Percentiles rank a stretch among this genome's conserved stretches.
These are phyloP conservation scores for Platorchestia sp. DNA, from an alignment of 1,140 invertebrate genomes.

Conservation along the genomic window DNA sequence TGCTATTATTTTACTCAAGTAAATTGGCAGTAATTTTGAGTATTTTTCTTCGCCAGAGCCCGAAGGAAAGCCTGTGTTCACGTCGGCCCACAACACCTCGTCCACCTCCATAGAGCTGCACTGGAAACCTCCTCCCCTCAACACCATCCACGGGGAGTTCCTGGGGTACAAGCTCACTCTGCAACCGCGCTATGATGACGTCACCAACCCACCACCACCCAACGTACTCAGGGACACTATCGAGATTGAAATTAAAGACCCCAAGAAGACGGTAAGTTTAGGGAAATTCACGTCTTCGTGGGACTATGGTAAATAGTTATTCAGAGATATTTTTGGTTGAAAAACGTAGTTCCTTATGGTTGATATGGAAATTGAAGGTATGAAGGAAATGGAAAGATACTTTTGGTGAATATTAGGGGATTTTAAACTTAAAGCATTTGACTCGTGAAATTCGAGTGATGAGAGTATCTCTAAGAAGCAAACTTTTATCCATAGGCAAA, in stretches of 20 bases:
- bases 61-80: conserved; percentile 80
- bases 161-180: conserved; percentile 82
- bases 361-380: background rate
- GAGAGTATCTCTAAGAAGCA: no score
- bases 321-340: background rate
- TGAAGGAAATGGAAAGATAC: no score
- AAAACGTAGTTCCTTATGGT: background rate
- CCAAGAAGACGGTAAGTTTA: conserved; percentile 57
- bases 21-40: background rate
- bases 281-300: no score
- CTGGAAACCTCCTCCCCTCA: conserved; percentile 79
- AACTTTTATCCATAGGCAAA: no score
- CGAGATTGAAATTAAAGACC: conserved; percentile 59
- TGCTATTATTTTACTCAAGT: background rate
- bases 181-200: conserved; percentile 70
- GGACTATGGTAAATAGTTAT: background rate
- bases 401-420: no score
- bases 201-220: conserved; percentile 46
- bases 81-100: conserved; percentile 80
- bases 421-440: no score
- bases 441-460: no score
- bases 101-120: conserved; percentile 79
- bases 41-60: conserved; percentile 76
- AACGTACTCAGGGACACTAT: conserved; percentile 57
- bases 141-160: conserved; percentile 84